Conservation (phyloP, 2,797 vertebrate species). For the Parambassis ranga region DNA sequence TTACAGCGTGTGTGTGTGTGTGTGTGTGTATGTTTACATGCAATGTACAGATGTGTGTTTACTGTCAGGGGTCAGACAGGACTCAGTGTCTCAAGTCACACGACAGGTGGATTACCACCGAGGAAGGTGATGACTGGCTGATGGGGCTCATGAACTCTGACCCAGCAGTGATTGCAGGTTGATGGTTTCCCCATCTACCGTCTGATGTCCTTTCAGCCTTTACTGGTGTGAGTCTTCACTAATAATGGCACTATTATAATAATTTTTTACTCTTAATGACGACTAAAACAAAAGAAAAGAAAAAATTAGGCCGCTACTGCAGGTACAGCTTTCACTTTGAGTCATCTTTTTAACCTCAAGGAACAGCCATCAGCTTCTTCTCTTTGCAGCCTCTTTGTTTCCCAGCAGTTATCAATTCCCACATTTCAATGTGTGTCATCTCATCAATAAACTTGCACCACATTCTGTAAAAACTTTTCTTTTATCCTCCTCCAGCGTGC, state of each 20-base stretch:
- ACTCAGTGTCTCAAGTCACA: neutral
- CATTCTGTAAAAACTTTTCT: conserved; percentile 7
- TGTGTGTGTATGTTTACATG: neutral
- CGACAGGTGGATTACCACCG: neutral
- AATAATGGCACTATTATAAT: neutral
- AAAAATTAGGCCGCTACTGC: neutral
- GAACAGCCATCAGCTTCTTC: no score
- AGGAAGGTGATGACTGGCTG: conserved; percentile 22
- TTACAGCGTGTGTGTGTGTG: conserved; percentile 41
- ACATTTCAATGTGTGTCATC: conserved; percentile 11
- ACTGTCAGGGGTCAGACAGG: neutral
- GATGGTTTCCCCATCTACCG: neutral
- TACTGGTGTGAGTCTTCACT: neutral
- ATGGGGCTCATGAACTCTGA: conserved; percentile 24
- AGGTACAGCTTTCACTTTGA: neutral
- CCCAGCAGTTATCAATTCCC: conserved; percentile 10
- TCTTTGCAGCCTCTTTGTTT: neutral
- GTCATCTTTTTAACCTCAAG: no score
- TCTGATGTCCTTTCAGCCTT: neutral
- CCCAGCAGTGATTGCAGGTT: conserved; percentile 13
- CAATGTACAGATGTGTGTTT: conserved; percentile 6
- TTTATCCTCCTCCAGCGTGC: conserved; percentile 39
- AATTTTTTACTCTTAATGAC: no score
- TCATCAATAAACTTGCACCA: conserved; percentile 37
- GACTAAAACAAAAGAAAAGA: neutral